These are phyloP conservation scores for Sebastes oblongus DNA, from an alignment of 2,797 vertebrate species.

Conservation along the genomic window DNA sequence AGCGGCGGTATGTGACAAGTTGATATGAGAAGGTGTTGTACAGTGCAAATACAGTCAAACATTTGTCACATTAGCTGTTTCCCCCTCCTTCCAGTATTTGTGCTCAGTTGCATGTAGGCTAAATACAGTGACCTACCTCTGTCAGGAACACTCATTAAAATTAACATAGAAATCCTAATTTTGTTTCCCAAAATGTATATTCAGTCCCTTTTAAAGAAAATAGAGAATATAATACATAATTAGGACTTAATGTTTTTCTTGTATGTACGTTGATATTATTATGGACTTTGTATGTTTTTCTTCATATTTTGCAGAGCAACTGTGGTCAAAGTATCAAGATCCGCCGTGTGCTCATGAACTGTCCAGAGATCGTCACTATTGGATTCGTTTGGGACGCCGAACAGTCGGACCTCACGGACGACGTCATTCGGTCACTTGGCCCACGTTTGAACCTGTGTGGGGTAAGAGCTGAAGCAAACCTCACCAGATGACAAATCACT, in stretches of 20 bases:
- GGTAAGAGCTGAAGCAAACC: conserved; percentile 76
- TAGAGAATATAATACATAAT: not conserved
- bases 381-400: conserved; percentile 98
- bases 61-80: no score
- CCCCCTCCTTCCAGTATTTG: not conserved
- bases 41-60: no score
- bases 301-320: conserved; percentile 85
- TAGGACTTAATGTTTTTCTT: not conserved
- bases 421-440: conserved; percentile 90
- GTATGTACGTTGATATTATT: not conserved
- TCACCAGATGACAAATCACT: not conserved
- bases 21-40: no score
- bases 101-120: not conserved
- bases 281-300: not conserved
- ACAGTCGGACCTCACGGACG: conserved; percentile 95
- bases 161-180: not conserved
- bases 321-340: conserved; percentile 98
- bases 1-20: no score
- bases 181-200: not conserved
- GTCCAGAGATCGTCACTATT: conserved; percentile 97
- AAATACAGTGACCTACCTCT: not conserved
- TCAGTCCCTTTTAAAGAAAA: not conserved
- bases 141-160: not conserved
- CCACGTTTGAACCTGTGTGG: conserved; percentile 92
- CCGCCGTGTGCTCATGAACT: conserved; percentile 96